Evolutionary conservation across 2,888 invertebrate species (phyloP), one percentile per base, ranked within the genome.

Genomic region (Nomada lathburiana): DNA sequence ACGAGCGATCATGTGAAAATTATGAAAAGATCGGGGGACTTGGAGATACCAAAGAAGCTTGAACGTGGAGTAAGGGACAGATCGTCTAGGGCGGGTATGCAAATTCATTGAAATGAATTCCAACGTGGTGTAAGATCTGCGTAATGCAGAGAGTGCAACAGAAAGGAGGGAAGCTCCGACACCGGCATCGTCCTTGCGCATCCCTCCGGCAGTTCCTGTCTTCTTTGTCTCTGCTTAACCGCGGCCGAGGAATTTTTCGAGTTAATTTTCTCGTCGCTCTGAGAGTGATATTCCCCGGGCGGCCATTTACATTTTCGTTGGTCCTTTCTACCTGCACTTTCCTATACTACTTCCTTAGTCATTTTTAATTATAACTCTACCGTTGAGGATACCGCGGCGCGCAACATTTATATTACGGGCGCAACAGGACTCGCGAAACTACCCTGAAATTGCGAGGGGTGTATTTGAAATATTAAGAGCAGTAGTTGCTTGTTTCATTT

Each of bases 41-140:
- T 68, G 67, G 50, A 3, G n/a, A 29, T 53, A 47, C 47, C 13
- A 47, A 74, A 23, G 47, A 72, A 47, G 64, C 59, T 64, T 44
- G 59, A 70, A 26, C 9, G 67, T 42, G 57, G 50, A 18, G 20
- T 63, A 3, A 5, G 26, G 44, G 20, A n/a, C 16, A 50, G 74
- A 68, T 55, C 68, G 53, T 5, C 64, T 68, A 79, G 71, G n/a
- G 84, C 89, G 82, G 85, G 85, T 87, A 92, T 92, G 92, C 89
- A 92, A 92, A 92, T 92, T 91, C 89, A 91, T 92, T 92, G 87
- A 90, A 92, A 92, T 92, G 89, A 92, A 91, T 91, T 92, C 90
- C 80, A 79, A 86, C 88, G 88, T 76, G 85, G 76, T 87, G 85
- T 90, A 90, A 91, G 89, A 90, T 89, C 84, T 87, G 88, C 89